Evolutionary conservation across 2,888 invertebrate species (phyloP), one percentile per base, ranked within the genome.

Genomic region (Apamea epomidion): DNA sequence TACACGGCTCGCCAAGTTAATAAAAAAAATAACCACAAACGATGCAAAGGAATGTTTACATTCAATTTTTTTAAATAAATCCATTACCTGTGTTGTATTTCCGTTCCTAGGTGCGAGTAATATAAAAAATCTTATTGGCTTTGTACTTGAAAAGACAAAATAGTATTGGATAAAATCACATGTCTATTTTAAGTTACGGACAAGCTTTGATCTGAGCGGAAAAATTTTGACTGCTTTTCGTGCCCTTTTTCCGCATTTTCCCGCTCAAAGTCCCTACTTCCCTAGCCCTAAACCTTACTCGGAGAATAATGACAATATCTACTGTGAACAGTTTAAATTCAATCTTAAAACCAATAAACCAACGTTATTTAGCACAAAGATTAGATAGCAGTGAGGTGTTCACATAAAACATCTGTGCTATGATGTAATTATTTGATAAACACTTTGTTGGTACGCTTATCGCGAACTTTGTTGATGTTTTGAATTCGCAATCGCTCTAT

Each of bases 371-470:
- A 76, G 76, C 64, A 69, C 80, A 87, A 62, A 80, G 88, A 80
- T 80, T 72, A 84, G 76, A 83, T 87, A 76, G 7, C 65, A 51
- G 72, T 75, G 64, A 77, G 29, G 73, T 82, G 73, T 51, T 68
- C 67, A 69, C 62, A 68, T 68, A 80, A 45, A 77, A 80, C 88
- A 84, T 80, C 78, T 83, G 74, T 48, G 75, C 25, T 62, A 37
- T 88, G 85, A 86, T 88, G 88, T 76, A 88, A 81, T 85, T 86
- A 88, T 85, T 86, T 78, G 85, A 88, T 88, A 86, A 85, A 85
- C 72, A 62, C 58, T 73, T 16, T 51, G 76, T 85, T 62, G 37
- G 54, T 58, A 48, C 71, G n/a, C 64, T 86, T 87, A 87, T 86
- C 88, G 71, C 73, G 5, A 82, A 82, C 42, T 71, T 78, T 88